phyloP scores from a whole-genome alignment of 2,888 invertebrate species.

The Icerya purchasi region DNA sequence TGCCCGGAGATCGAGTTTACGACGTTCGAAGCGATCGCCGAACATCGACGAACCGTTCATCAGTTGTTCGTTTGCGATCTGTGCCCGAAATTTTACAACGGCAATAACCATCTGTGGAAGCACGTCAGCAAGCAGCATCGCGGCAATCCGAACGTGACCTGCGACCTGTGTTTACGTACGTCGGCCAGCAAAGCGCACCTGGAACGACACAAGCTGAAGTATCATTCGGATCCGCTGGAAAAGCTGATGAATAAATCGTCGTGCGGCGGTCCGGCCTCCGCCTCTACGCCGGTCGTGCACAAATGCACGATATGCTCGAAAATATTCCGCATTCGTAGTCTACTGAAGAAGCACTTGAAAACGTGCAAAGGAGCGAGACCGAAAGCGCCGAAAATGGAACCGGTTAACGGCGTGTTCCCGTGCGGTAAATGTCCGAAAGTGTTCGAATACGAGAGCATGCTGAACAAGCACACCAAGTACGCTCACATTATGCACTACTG shows the following conservation, averaged over 20 bases:
- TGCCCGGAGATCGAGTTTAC: constrained; percentile 24
- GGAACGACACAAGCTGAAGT: constrained; percentile 29
- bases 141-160: constrained; percentile 36
- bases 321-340: constrained; percentile 31
- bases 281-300: constrained; percentile 5
- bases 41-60: constrained; percentile 31
- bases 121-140: constrained; percentile 36
- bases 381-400: constrained; percentile 21
- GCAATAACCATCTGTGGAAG: constrained; percentile 38
- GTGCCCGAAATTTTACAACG: constrained; percentile 36
- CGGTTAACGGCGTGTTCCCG: constrained; percentile 21
- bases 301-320: constrained; percentile 15
- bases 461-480: constrained; percentile 31
- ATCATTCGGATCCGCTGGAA: constrained; percentile 17
- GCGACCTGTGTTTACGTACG: constrained; percentile 34
- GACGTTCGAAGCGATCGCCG: constrained; percentile 30
- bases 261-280: background rate
- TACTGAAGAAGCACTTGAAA: constrained; percentile 35
- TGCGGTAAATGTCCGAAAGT: constrained; percentile 35
- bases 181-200: constrained; percentile 36
- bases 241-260: background rate
- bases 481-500: constrained; percentile 34
- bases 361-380: constrained; percentile 27
- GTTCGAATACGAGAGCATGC: constrained; percentile 29
- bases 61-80: constrained; percentile 36